Evolutionary conservation across 2,113 vertebrate species (phyloP).

Genomic region (Scopus umbretta): DNA sequence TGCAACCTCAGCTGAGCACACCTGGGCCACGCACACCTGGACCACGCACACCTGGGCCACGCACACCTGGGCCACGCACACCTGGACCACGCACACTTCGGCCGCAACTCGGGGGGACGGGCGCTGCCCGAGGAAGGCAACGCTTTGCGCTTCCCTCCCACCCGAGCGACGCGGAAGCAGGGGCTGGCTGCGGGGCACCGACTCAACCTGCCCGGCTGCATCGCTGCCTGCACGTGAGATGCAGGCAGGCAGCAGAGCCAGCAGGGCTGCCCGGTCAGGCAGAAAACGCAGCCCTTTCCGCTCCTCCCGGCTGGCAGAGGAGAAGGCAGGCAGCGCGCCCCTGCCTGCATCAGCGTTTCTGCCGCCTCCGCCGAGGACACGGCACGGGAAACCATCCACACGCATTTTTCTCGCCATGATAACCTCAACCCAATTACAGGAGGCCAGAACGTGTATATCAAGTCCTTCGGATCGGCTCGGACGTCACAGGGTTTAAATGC

Average conservation of each 20-base stretch:
- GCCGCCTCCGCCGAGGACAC: neutral
- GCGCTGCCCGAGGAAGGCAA: neutral
- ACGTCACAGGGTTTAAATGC: neutral
- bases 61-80: neutral
- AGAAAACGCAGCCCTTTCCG: neutral
- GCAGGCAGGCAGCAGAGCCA: neutral
- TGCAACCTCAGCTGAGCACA: too few species aligned
- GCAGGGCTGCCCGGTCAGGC: neutral
- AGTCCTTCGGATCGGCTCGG: neutral
- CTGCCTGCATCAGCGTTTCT: neutral
- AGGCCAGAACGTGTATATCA: neutral
- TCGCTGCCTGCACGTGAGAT: neutral
- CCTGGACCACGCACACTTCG: neutral
- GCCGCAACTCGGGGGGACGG: neutral
- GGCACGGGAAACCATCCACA: neutral
- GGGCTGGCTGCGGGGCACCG: neutral
- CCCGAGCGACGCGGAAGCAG: neutral
- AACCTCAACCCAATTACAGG: neutral
- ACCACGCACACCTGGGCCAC: neutral
- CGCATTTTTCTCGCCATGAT: neutral
- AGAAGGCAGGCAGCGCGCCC: neutral
- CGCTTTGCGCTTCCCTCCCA: too few species aligned
- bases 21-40: neutral
- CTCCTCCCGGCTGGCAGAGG: neutral
- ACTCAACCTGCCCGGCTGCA: accelerated